These are phyloP conservation scores for Tolmerus cingulatus DNA, from an alignment of 2,888 invertebrate species.

Conservation along the genomic window DNA sequence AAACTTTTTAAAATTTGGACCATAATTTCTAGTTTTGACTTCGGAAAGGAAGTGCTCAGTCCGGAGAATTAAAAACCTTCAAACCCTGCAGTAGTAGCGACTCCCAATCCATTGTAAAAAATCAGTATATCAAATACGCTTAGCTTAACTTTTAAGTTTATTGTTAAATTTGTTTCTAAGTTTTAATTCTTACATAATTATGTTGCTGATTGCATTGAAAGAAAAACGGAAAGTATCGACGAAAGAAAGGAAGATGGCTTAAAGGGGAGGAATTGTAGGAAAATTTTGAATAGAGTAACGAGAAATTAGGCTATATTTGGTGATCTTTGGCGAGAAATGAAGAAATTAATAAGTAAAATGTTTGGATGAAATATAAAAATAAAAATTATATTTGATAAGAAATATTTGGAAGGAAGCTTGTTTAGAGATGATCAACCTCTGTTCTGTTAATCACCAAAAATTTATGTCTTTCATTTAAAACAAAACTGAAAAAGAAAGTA, in stretches of 20 bases:
- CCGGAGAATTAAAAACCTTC: no score
- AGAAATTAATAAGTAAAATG: conserved; percentile 26
- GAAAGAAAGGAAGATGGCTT: background rate
- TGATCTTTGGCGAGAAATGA: conserved; percentile 6
- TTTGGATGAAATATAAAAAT: conserved; percentile 31
- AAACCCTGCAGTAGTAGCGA: background rate
- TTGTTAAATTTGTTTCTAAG: background rate
- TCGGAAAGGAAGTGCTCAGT: no score
- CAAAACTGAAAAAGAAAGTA: background rate
- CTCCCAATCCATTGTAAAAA: background rate
- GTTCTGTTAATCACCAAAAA: background rate
- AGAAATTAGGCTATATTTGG: conserved; percentile 34
- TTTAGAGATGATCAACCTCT: conserved; percentile 9
- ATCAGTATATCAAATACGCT: background rate
- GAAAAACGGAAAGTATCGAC: background rate
- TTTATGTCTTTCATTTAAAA: background rate
- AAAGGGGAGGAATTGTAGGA: background rate
- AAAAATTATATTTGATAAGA: conserved; percentile 41
- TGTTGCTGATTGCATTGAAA: background rate
- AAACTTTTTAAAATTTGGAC: no score
- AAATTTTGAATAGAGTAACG: conserved; percentile 36
- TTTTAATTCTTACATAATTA: background rate
- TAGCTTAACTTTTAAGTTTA: background rate
- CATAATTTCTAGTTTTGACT: no score
- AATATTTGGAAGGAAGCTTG: conserved; percentile 40